Evolutionary conservation across 1,140 invertebrate species (phyloP), one percentile per base, ranked within the genome.

Genomic region (Arion vulgaris): DNA sequence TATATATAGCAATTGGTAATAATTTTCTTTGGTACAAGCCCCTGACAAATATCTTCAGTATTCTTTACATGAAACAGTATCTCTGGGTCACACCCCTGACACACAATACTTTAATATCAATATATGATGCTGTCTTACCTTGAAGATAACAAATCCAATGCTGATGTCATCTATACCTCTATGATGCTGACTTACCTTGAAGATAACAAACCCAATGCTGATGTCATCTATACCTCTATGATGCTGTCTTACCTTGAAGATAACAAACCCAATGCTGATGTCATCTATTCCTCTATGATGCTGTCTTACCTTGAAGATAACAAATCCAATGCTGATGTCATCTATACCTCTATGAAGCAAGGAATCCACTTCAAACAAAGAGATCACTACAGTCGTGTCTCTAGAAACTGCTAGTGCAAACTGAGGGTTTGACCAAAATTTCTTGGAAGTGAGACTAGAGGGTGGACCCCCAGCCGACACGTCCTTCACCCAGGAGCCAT

Each of bases 121-220:
- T 49, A 49, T 9, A 49, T 49, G 9, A 49, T 49, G 19, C 45
- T 15, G 9, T 57, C 7, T 57, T 23, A 57, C 2, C 11, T 19
- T n/a, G 28, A 78, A 66, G 17, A 78, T 66, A 66, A 78, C 76
- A 41, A 78, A 66, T 4, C 76, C 76, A 38, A 78, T 66, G 28
- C 76, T 78, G n/a, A 78, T 66, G 13, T 78, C 76, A 1, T n/a
- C 51, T n/a, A 38, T 23, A 19, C 7, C 19, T 62, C 53, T 62
- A 15, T 13, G 28, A 39, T 5, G 28, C 17, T 7, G 53, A 9
- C 74, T 76, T 38, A 78, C 76, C 26, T 78, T 78, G 28, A 78
- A 66, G 17, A 78, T 66, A 66, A 78, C 76, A 41, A 78, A 66
- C 0, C 76, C 76, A 38, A 78, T 66, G 28, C 76, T 78, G n/a